Base-by-base conservation (phyloP, 2,888 invertebrate genomes). In the Laspeyria flexula region DNA sequence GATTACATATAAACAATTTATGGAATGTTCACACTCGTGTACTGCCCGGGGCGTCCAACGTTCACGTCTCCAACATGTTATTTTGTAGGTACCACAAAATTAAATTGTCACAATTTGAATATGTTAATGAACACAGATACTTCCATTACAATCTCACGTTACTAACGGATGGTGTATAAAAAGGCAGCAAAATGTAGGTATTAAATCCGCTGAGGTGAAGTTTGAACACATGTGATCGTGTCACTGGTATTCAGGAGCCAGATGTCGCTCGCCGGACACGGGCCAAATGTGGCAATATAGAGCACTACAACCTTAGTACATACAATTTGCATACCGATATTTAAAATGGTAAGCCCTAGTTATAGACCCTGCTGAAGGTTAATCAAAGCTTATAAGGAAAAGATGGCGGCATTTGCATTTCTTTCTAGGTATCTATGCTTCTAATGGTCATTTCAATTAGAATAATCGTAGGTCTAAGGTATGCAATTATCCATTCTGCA, bases 311-410 rank as follows among this genome's bases (percentile, higher is more conserved):
- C 43, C 59, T 18, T 39, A 59, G 54, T 49, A 52, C 47, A 39
- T 47, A 49, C 51, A 60, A 55, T 78, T 79, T 71, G 72, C 72
- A 77, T 77, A 59, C 59, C 56, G 55, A 41, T 58, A 57, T 65
- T 70, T 55, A 60, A 57, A 66, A 65, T 16, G 70, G 69, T 13
- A 31, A 43, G 41, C 43, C 34, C 39, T 39, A 33, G 51, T 30
- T 12, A 11, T 11, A 5, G 30, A n/a, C 30, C 12, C 11, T 30
- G 30, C 12, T n/a, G 12, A 11, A 30, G 30, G 3, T 12, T 11
- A 5, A 30, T 30, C 11, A 11, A 11, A 12, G 4, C 30, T 11
- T 30, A 30, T 30, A n/a, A n/a, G n/a, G n/a, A n/a, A n/a, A n/a
- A n/a, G n/a, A n/a, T n/a, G n/a, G n/a, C n/a, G n/a, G n/a, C n/a